These are phyloP conservation scores for Rhinatrema bivittatum DNA, from an alignment of 2,797 vertebrate genomes.

Conservation along the genomic window DNA sequence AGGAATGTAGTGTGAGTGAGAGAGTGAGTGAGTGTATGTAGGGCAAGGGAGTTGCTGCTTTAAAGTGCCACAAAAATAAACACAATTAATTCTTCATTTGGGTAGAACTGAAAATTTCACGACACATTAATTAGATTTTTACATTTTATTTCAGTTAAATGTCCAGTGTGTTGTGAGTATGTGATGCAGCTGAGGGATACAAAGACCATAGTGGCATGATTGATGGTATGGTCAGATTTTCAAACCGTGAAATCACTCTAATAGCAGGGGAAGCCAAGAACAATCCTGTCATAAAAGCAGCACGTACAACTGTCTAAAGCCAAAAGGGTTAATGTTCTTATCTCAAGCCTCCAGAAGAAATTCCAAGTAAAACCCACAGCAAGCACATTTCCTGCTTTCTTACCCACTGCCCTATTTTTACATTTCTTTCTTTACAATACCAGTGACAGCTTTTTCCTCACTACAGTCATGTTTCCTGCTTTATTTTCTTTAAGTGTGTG, in stretches of 20 bases:
- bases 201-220: constrained; percentile 11
- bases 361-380: constrained; percentile 85
- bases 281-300: not conserved
- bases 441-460: constrained; percentile 89
- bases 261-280: constrained; percentile 8
- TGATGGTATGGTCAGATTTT: constrained; percentile 1
- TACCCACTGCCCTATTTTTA: constrained; percentile 94
- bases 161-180: too few species aligned
- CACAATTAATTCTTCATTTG: too few species aligned
- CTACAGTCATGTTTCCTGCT: constrained; percentile 47
- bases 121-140: too few species aligned
- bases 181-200: too few species aligned
- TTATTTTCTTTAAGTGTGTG: constrained; percentile 44
- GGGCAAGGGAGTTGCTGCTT: too few species aligned
- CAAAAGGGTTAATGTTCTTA: constrained; percentile 81
- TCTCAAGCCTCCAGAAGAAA: constrained; percentile 87
- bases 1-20: too few species aligned
- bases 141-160: too few species aligned
- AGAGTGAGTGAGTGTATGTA: too few species aligned
- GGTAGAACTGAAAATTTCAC: too few species aligned
- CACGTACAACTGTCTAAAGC: constrained; percentile 11
- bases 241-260: not conserved
- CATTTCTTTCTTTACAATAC: constrained; percentile 74
- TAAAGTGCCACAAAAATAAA: too few species aligned
- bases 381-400: constrained; percentile 87